Evolutionary conservation across 53 echinoderm and acorn worm genomes (phyloP).

Genomic region (Hippasteria phrygiana): DNA sequence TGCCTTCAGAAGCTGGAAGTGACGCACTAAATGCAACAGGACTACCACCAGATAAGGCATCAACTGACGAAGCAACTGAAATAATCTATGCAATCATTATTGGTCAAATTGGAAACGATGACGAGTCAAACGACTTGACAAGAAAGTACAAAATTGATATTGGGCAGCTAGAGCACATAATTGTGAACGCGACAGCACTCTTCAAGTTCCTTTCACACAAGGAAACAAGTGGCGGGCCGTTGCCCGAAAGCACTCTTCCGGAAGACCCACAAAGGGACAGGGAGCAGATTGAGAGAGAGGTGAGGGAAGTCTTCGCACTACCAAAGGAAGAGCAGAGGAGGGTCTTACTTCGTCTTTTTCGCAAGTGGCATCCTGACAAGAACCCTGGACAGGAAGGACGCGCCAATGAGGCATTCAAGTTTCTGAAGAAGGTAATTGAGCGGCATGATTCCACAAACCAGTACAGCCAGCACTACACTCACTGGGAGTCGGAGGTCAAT

Average conservation of each 20-base stretch:
- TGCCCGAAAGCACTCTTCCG: neutral
- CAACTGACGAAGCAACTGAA: neutral
- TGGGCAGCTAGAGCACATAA: constrained; percentile 24
- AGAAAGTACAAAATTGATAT: constrained; percentile 56
- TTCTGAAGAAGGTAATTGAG: constrained; percentile 62
- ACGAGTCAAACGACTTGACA: neutral
- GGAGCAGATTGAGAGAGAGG: constrained; percentile 29
- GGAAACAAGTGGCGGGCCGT: neutral
- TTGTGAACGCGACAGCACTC: constrained; percentile 41
- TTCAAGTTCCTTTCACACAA: constrained; percentile 47
- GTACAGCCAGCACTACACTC: constrained; percentile 2
- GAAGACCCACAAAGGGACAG: constrained; percentile 23
- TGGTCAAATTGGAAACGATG: neutral
- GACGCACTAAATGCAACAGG: too few species aligned
- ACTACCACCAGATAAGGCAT: neutral
- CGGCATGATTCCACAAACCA: neutral
- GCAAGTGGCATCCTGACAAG: constrained; percentile 85
- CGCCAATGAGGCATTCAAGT: constrained; percentile 69
- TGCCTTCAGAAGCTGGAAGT: neutral
- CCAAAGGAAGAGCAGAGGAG: constrained; percentile 60
- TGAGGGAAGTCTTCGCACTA: constrained; percentile 50
- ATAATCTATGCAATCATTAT: constrained; percentile 60
- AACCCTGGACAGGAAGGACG: constrained; percentile 61
- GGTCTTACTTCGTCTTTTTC: constrained; percentile 61
- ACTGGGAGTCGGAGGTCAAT: constrained; percentile 27